phyloP scores from a whole-genome alignment of 2,113 vertebrate species.

The Callithrix jacchus region DNA sequence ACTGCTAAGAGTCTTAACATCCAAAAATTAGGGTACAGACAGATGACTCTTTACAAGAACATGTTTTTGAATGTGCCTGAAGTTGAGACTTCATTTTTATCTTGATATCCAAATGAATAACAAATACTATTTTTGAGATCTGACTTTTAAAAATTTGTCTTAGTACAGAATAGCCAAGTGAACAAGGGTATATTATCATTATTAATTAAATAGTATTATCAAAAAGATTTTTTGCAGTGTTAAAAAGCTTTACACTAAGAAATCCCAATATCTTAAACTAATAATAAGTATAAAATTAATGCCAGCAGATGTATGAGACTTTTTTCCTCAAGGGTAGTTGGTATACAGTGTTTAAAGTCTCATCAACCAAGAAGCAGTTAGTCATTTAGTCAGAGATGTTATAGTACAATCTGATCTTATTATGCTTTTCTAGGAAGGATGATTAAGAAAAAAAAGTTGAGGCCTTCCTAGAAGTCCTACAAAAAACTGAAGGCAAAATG shows the following conservation, averaged over 20 bases:
- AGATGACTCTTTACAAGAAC: neutral
- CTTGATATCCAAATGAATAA: neutral
- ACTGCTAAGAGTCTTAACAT: constrained; percentile 63
- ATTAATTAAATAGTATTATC: neutral
- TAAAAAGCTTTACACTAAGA: constrained; percentile 3
- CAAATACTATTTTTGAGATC: neutral
- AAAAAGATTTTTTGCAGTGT: neutral
- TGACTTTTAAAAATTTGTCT: neutral
- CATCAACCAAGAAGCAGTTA: neutral
- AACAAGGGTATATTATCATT: neutral
- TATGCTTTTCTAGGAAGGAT: neutral
- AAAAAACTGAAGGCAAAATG: neutral
- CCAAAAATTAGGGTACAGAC: constrained; percentile 1
- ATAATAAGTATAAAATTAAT: constrained; percentile 5
- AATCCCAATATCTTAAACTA: neutral
- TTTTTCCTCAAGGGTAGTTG: neutral
- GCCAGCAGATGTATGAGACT: neutral
- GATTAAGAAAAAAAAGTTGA: neutral
- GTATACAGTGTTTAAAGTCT: neutral
- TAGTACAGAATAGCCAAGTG: neutral
- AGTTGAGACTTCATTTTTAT: neutral
- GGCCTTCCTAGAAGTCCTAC: neutral
- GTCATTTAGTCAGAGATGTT: neutral
- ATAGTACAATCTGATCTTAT: neutral
- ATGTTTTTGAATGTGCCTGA: neutral